phyloP scores from a whole-genome alignment of 2,113 vertebrate species.

The Copsychus sechellarum region DNA sequence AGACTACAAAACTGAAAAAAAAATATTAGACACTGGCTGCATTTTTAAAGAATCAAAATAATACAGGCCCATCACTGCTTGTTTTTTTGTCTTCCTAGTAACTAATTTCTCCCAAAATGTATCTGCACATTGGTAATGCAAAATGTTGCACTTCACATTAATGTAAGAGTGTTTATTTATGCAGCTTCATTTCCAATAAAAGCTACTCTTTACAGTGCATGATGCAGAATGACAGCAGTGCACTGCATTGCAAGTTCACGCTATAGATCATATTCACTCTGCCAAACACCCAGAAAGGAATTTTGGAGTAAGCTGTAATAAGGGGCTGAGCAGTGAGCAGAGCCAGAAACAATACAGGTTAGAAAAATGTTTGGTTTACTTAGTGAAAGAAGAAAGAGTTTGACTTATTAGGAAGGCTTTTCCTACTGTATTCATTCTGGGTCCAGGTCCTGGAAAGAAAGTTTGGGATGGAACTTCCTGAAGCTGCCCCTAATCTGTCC shows the following conservation, averaged over 20 bases:
- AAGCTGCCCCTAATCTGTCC: slow-evolving; percentile 50
- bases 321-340: slow-evolving; percentile 9
- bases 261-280: slow-evolving; percentile 47
- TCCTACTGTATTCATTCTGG: slow-evolving; percentile 37
- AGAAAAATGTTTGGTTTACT: slow-evolving; percentile 72
- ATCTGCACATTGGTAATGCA: slow-evolving; percentile 21
- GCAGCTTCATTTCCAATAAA: slow-evolving; percentile 67
- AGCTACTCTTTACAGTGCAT: slow-evolving; percentile 41
- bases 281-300: slow-evolving; percentile 63
- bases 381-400: slow-evolving; percentile 64
- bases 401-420: slow-evolving; percentile 59
- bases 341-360: slow-evolving; percentile 71
- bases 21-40: neutral
- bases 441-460: slow-evolving; percentile 51
- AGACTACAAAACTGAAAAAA: neutral
- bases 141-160: slow-evolving; percentile 56
- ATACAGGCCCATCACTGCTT: neutral
- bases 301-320: slow-evolving; percentile 59
- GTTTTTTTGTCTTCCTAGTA: neutral
- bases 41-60: neutral
- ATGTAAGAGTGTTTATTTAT: slow-evolving; percentile 61
- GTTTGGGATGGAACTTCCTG: slow-evolving; percentile 51
- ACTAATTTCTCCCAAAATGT: slow-evolving; percentile 2
- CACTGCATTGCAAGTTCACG: slow-evolving; percentile 54
- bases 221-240: slow-evolving; percentile 25